Evolutionary conservation across 2,888 invertebrate genomes (phyloP).

Genomic region (Scaeva pyrastri): DNA sequence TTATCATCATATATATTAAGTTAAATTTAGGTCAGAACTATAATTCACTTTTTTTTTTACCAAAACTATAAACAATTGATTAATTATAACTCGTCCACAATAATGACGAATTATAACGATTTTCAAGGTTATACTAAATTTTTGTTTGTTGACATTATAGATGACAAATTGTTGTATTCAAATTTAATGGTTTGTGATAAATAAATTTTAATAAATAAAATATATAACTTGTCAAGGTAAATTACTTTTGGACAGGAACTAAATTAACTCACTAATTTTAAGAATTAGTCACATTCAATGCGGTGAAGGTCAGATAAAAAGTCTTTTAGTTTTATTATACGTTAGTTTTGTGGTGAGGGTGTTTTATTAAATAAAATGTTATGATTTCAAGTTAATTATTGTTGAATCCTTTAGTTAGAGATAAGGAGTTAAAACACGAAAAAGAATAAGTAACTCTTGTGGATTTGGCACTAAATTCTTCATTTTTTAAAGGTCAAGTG

Average conservation of each 20-base stretch:
- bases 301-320: not conserved
- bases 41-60: no score
- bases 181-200: not conserved
- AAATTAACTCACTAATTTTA: slow-evolving; percentile 3
- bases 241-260: slow-evolving; percentile 6
- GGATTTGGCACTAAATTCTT: no score
- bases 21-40: no score
- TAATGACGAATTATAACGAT: not conserved
- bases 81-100: not conserved
- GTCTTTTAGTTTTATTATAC: no score
- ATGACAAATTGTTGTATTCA: not conserved
- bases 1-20: no score
- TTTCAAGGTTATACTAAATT: not conserved
- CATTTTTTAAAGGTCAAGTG: no score
- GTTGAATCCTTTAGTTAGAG: no score
- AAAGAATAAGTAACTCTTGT: no score
- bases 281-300: slow-evolving; percentile 8
- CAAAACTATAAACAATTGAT: not conserved
- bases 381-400: no score
- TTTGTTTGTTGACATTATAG: not conserved
- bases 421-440: no score
- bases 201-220: not conserved
- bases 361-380: no score
- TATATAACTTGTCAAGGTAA: not conserved
- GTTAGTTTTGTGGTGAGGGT: no score